phyloP scores from a whole-genome alignment of 2,113 vertebrate species.

The Catagonus wagneri region DNA sequence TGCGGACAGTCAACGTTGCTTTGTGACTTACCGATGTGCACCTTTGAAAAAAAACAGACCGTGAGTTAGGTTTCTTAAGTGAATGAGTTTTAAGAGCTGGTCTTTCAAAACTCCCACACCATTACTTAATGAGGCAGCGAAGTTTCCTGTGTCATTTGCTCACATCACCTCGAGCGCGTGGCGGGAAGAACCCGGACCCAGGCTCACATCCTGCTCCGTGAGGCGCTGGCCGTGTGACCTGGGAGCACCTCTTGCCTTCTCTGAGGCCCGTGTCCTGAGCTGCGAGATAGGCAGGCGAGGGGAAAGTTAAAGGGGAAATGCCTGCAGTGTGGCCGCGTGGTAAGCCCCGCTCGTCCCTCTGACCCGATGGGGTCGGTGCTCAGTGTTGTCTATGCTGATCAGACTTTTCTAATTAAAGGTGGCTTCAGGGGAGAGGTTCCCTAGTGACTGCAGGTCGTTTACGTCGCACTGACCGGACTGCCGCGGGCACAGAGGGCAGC shows the following conservation, averaged over 20 bases:
- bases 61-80: neutral
- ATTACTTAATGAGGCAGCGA: neutral
- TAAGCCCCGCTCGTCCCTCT: fast-evolving
- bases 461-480: neutral
- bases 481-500: neutral
- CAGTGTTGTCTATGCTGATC: neutral
- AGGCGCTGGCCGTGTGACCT: neutral
- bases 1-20: neutral
- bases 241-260: neutral
- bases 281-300: too few relatives aligned
- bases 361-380: neutral
- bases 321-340: fast-evolving
- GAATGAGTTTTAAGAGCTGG: neutral
- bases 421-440: neutral
- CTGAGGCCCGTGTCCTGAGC: neutral
- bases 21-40: neutral
- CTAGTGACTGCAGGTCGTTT: neutral
- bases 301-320: too few relatives aligned
- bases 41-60: neutral
- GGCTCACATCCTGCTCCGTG: neutral
- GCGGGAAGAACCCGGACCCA: neutral
- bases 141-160: neutral
- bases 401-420: neutral
- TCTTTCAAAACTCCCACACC: neutral
- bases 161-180: neutral